Evolutionary conservation across 2,797 vertebrate species (phyloP).

Genomic region (Malurus leucopterus): DNA sequence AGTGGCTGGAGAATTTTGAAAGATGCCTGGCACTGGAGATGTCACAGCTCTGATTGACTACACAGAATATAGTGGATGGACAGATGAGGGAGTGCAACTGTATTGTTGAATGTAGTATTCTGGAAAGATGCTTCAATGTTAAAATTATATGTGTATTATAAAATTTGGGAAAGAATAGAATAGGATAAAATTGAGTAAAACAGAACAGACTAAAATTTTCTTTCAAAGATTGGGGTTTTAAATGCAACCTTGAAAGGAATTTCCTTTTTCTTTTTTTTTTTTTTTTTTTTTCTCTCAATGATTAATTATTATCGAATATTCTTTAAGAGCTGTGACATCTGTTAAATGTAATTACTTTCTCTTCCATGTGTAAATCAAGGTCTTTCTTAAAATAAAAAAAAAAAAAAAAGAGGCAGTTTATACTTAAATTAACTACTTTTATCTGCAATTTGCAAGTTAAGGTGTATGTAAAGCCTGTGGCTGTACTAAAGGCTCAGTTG

Average conservation of each 20-base stretch:
- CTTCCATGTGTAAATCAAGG: constrained; percentile 13
- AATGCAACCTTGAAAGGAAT: neutral
- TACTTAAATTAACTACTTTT: constrained; percentile 36
- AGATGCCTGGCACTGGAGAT: neutral
- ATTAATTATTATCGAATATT: neutral
- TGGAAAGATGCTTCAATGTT: neutral
- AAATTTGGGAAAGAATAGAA: neutral
- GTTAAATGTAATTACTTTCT: constrained; percentile 32
- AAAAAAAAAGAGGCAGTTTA: neutral
- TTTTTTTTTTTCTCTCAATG: neutral
- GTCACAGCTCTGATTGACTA: neutral
- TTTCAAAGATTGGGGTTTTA: neutral
- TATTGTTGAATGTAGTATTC: neutral
- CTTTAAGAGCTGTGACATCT: constrained; percentile 15
- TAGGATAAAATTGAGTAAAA: neutral
- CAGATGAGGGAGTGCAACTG: neutral
- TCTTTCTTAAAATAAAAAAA: neutral
- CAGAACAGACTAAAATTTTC: neutral
- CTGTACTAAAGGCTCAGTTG: constrained; percentile 9
- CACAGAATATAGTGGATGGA: neutral
- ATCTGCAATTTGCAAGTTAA: constrained; percentile 26
- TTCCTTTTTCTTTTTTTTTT: neutral
- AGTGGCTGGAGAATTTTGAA: neutral
- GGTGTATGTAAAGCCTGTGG: constrained; percentile 24
- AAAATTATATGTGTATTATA: neutral